Evolutionary conservation across 2,797 vertebrate species (phyloP).

Genomic region (Vespertilio murinus): DNA sequence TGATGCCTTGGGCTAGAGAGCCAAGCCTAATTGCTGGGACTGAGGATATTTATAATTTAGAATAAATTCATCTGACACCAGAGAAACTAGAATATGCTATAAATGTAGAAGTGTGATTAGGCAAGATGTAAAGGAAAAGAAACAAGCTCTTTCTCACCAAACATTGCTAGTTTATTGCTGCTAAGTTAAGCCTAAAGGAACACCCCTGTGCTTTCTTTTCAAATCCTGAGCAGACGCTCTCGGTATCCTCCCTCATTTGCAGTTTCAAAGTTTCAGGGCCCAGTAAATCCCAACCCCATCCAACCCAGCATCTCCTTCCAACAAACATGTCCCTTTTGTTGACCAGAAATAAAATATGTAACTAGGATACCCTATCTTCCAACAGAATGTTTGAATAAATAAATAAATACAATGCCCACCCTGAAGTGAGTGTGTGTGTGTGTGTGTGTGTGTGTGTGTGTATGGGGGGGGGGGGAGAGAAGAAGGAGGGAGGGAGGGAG

Average conservation of each 20-base stretch:
- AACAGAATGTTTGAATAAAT: neutral
- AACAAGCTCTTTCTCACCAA: neutral
- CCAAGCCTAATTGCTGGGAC: neutral
- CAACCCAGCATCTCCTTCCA: neutral
- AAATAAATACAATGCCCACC: neutral
- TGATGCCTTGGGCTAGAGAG: neutral
- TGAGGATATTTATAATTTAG: neutral
- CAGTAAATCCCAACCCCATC: no score
- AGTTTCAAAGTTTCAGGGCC: neutral
- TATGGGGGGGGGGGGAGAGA: no score
- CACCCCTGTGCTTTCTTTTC: neutral
- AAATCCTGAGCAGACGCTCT: neutral
- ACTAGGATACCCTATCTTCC: neutral
- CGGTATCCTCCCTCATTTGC: neutral
- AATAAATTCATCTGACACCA: slow-evolving; percentile 21
- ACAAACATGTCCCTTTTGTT: neutral
- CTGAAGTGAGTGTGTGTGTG: neutral
- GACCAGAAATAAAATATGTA: neutral
- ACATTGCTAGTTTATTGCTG: slow-evolving; percentile 40
- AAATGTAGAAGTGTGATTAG: slow-evolving; percentile 15
- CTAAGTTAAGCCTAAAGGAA: slow-evolving; percentile 42
- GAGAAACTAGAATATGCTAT: neutral
- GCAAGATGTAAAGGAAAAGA: slow-evolving; percentile 32
- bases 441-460: no score
- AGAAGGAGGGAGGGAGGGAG: no score